phyloP scores from a whole-genome alignment of 1,140 invertebrate genomes.

The Aphis craccivora region DNA sequence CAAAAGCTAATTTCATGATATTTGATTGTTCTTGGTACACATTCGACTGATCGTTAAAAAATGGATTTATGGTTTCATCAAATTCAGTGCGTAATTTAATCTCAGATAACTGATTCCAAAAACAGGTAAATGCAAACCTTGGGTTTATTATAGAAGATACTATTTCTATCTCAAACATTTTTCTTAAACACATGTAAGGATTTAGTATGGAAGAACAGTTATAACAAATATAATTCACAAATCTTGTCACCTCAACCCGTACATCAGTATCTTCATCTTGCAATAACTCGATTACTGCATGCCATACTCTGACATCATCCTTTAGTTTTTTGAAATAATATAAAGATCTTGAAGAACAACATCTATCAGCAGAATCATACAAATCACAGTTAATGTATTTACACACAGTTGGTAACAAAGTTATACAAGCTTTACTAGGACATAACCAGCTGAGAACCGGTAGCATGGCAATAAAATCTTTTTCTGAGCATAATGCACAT shows the following conservation, averaged over 20 bases:
- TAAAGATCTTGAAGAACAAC: slow-evolving; percentile 18
- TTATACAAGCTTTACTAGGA: not conserved
- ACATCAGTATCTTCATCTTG: slow-evolving; percentile 48
- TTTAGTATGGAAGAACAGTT: slow-evolving; percentile 11
- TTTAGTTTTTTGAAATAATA: slow-evolving; percentile 35
- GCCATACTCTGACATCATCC: slow-evolving; percentile 45
- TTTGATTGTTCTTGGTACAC: slow-evolving; percentile 52
- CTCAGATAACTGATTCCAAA: slow-evolving; percentile 9
- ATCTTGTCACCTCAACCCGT: slow-evolving; percentile 25
- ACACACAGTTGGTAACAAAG: slow-evolving; percentile 10
- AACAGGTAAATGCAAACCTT: slow-evolving; percentile 33
- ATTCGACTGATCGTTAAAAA: slow-evolving; percentile 52
- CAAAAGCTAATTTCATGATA: slow-evolving; percentile 36
- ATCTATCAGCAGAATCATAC: slow-evolving; percentile 49
- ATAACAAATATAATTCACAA: not conserved
- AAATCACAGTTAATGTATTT: slow-evolving; percentile 45
- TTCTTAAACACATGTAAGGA: slow-evolving; percentile 45
- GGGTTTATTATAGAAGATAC: not conserved
- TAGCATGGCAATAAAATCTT: slow-evolving; percentile 50
- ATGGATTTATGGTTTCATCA: slow-evolving; percentile 43
- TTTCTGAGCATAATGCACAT: slow-evolving; percentile 11
- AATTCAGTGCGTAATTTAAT: not conserved
- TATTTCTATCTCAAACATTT: slow-evolving; percentile 44
- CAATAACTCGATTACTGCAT: slow-evolving; percentile 19
- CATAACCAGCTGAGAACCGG: slow-evolving; percentile 52